Evolutionary conservation across 2,888 invertebrate genomes (phyloP).

Genomic region (Cremastobaeus sp.): DNA sequence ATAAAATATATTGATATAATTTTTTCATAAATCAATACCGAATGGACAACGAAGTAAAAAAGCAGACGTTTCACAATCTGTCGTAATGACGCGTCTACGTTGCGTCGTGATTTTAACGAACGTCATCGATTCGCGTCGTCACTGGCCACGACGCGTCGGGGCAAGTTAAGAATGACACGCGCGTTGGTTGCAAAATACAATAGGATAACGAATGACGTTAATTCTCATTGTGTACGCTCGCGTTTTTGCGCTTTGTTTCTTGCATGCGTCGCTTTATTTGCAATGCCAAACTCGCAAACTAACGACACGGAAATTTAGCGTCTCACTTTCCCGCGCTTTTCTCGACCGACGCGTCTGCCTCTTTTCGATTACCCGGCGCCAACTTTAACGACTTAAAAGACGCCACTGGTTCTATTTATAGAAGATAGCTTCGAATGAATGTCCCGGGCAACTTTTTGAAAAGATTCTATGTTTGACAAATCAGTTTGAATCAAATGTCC

Average conservation of each 20-base stretch:
- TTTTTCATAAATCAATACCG: conserved; percentile 26
- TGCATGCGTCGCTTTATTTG: conserved; percentile 5
- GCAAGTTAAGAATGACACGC: conserved; percentile 29
- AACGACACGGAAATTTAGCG: conserved; percentile 24
- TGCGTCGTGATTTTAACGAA: conserved; percentile 42
- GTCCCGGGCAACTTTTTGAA: too few relatives aligned
- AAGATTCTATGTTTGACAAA: too few relatives aligned
- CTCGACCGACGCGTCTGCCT: conserved; percentile 3
- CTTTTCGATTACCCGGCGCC: conserved; percentile 20
- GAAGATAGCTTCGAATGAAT: too few relatives aligned
- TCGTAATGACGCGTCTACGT: conserved; percentile 40
- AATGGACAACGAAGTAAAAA: conserved; percentile 13
- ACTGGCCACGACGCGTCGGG: conserved; percentile 9
- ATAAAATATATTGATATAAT: too few relatives aligned
- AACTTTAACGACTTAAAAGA: conserved; percentile 29
- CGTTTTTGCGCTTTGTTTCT: background rate
- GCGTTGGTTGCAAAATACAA: conserved; percentile 34
- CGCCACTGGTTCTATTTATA: too few relatives aligned
- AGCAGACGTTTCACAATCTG: conserved; percentile 23
- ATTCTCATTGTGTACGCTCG: conserved; percentile 10
- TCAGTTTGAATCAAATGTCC: too few relatives aligned
- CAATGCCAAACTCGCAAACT: conserved; percentile 8
- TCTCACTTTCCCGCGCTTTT: conserved; percentile 6
- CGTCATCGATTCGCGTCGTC: conserved; percentile 22
- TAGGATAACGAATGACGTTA: conserved; percentile 1